Percentiles rank a stretch among this genome's conserved stretches.
phyloP scores from a whole-genome alignment of 2,113 vertebrate species.

The Neolamprologus caudopunctatus region DNA sequence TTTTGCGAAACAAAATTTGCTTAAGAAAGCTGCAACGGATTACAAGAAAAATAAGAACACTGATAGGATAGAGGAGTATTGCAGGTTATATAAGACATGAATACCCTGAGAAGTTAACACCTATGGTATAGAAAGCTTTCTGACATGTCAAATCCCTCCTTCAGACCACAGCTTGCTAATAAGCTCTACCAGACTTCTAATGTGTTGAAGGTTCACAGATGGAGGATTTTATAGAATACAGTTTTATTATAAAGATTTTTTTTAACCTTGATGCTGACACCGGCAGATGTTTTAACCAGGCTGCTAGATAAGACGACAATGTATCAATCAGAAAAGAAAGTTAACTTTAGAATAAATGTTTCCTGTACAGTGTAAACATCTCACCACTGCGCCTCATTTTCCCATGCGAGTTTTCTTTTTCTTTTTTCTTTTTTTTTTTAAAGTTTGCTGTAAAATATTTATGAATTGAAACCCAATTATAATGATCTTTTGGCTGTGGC shows the following conservation, averaged over 20 bases:
- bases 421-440: background rate
- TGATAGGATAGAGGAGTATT: background rate
- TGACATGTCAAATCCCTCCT: background rate
- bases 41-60: background rate
- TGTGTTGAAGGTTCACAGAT: constrained; percentile 18
- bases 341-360: background rate
- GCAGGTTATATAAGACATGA: background rate
- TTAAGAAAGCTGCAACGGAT: background rate
- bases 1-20: background rate
- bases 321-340: background rate
- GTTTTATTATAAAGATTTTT: constrained; percentile 1
- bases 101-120: background rate
- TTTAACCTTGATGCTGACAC: background rate
- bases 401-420: background rate
- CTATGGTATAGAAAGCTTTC: background rate
- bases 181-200: constrained; percentile 4
- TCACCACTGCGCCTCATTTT: background rate
- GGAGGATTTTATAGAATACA: background rate
- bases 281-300: background rate
- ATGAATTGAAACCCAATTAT: background rate
- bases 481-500: background rate
- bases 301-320: background rate
- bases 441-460: background rate
- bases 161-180: constrained; percentile 1
- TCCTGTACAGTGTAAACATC: background rate